A percentile compares a stretch with the other conserved stretches of the same genome.
Conservation (phyloP, 2,797 vertebrate genomes). For the Hylomyscus alleni region DNA sequence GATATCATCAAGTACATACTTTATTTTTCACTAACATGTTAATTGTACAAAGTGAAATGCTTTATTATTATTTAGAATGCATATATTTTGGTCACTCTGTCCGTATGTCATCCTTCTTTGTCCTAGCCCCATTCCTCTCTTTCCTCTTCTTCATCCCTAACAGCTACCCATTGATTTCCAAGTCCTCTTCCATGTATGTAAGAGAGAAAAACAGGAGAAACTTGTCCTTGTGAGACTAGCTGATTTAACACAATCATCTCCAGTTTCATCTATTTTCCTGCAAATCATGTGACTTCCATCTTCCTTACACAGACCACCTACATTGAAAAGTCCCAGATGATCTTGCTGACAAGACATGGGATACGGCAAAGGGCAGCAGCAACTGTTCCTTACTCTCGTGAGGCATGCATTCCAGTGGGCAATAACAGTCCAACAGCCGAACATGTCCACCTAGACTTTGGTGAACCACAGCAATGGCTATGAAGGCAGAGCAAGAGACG, state of each 20-base stretch:
- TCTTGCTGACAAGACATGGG: background rate
- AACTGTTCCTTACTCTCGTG: background rate
- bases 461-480: background rate
- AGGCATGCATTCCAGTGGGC: accelerated
- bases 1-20: background rate
- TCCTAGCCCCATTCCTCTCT: background rate
- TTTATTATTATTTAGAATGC: background rate
- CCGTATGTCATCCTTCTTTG: background rate
- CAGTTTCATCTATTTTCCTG: background rate
- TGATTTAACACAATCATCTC: background rate
- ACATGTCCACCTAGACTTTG: background rate
- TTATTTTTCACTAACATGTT: background rate
- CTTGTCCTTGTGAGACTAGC: background rate
- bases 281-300: background rate
- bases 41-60: background rate
- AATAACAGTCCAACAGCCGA: background rate
- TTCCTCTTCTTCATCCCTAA: background rate
- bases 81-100: background rate
- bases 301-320: background rate
- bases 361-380: background rate
- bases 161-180: background rate
- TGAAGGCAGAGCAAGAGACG: background rate
- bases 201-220: background rate
- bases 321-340: background rate
- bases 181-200: background rate